Evolutionary conservation across 2,113 vertebrate genomes (phyloP).

Genomic region (Nestor notabilis): DNA sequence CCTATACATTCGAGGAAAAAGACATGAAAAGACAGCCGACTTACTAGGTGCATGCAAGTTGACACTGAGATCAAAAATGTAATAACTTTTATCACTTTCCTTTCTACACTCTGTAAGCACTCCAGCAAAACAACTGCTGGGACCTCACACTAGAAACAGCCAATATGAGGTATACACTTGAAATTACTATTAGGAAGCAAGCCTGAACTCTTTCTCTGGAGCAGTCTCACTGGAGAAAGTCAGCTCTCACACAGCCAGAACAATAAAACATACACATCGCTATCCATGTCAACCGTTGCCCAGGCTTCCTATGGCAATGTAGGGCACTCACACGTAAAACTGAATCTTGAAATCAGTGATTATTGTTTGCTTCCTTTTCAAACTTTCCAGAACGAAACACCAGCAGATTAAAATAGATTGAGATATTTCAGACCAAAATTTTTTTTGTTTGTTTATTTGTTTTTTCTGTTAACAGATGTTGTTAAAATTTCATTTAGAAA

Average conservation of each 20-base stretch:
- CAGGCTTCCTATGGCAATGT: neutral
- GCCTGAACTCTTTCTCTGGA: neutral
- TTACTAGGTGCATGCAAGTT: neutral
- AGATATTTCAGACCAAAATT: neutral
- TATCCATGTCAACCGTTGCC: neutral
- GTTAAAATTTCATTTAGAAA: neutral
- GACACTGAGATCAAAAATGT: neutral
- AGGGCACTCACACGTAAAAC: neutral
- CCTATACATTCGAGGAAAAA: neutral
- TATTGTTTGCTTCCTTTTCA: neutral
- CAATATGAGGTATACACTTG: neutral
- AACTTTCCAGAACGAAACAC: neutral
- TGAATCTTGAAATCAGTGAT: neutral
- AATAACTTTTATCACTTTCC: neutral
- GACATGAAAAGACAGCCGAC: neutral
- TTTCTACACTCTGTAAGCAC: neutral
- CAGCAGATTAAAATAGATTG: neutral
- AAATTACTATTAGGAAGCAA: neutral
- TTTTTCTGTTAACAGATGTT: neutral
- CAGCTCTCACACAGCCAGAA: neutral
- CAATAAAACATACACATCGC: neutral
- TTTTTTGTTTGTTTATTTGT: rapidly evolving
- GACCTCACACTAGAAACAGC: rapidly evolving
- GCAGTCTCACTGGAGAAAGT: neutral
- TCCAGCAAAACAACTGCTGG: neutral